Evolutionary conservation across 2,888 invertebrate species (phyloP).

Genomic region (Tachina lurida): DNA sequence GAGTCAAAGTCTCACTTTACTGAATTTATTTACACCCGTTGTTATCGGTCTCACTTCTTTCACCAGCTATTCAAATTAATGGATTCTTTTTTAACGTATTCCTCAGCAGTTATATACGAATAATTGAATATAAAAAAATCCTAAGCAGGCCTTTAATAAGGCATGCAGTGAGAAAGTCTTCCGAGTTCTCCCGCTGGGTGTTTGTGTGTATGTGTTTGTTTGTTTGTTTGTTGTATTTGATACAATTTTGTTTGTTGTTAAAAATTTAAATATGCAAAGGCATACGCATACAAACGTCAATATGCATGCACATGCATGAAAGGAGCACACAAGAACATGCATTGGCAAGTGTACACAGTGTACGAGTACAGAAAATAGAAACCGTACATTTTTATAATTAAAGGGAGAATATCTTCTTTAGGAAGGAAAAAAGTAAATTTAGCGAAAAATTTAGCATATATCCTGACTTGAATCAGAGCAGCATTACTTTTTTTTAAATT

Average conservation of each 20-base stretch:
- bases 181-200: no score
- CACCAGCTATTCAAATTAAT: no score
- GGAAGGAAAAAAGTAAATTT: background rate
- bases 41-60: no score
- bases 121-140: no score
- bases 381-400: conserved; percentile 13
- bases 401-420: background rate
- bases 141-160: no score
- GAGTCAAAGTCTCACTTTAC: no score
- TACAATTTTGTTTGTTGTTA: conserved; percentile 29
- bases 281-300: background rate
- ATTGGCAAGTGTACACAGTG: background rate
- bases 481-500: background rate
- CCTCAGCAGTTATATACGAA: no score
- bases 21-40: no score
- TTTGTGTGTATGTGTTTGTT: background rate
- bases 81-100: no score
- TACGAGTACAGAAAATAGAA: background rate
- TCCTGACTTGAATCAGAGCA: background rate
- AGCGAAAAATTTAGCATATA: background rate
- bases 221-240: background rate
- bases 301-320: conserved; percentile 7
- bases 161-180: no score
- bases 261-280: conserved; percentile 26
- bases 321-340: background rate